Base-by-base conservation (phyloP, 2,113 vertebrate genomes). In the Ceyx cyanopectus region DNA sequence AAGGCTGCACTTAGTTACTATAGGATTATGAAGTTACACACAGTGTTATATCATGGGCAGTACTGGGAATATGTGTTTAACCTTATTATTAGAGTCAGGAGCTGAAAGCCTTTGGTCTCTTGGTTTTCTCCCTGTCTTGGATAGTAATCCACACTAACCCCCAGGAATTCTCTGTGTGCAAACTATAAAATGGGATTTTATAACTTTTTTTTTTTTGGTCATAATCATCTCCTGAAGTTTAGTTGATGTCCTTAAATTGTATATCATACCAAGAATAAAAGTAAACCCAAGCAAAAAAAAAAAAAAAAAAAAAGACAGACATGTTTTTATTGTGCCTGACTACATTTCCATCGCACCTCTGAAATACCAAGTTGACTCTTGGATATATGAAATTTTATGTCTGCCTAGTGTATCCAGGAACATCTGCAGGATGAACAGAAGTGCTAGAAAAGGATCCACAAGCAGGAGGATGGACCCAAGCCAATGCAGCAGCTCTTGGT, bases 31-130 rank as follows among this genome's bases (percentile, higher is more conserved):
- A 57, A 50, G 48, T 26, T 77, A 12, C 5, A 21, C 20, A 50
- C 40, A 0, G 0, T 56, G 6, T 20, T 68, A 40, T 17, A 13
- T 14, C 40, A 24, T 23, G 41, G 23, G 14, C 11, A 53, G 1
- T 51, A 16, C 66, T 73, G 53, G 46, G 14, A 48, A 10, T 51
- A 3, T 23, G 6, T 11, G 5, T 57, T 75, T 2, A 2, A 27
- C 43, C 23, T 68, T 48, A 16, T 10, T 62, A 16, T 46, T 53
- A 60, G 48, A 27, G 40, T n/a, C 29, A 40, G 40, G 43, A 70
- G 17, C 57, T 24, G 54, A 61, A 81, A 68, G 23, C 56, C 34
- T 29, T 82, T 51, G 50, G 22, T 51, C 50, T 51, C 50, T 24
- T 76, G 58, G 2, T 24, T 79, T 93, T 68, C 56, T 29, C 60